Base-by-base conservation (phyloP, 2,113 vertebrate species). In the Silurus asotus region DNA sequence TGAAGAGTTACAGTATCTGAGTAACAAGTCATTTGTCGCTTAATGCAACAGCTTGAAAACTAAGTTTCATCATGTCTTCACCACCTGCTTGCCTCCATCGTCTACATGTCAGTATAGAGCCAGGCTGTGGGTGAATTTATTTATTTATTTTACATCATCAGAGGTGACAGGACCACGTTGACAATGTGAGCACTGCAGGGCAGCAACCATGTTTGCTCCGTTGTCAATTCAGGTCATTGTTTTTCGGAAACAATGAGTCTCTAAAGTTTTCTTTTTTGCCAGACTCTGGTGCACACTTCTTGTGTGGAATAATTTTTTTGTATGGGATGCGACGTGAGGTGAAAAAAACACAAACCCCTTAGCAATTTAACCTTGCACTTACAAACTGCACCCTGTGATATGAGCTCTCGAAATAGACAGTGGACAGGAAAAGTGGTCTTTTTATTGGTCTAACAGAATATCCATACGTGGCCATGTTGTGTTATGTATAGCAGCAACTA, bases 51-150 rank as follows among this genome's bases (percentile, higher is more conserved):
- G 45, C 23, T 23, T 75, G 45, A 75, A 75, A 75, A 75, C 10
- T 5, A 20, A 14, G 75, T 55, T 77, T 55, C 75, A 28, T 77
- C 75, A 77, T 56, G 51, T 77, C 75, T 56, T 56, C 75, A 56
- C 11, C 6, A 3, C n/a, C 51, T 25, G n/a, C 51, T 15, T 77
- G 51, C 75, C 56, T 77, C 2, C 37, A 56, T 77, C 75, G 55
- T 56, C 75, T 48, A 20, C 69, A 15, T 77, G 75, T 77, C 75
- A 77, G n/a, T 25, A 51, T 15, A 6, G n/a, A 56, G 11, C 75
- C 56, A 25, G 5, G 75, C 51, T 75, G 6, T 53, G 20, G 48
- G 4, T 49, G 70, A 37, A 37, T 8, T 49, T 74, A 23, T 45
- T 49, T n/a, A 10, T 11, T n/a, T 13, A 19, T 72, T 48, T 13